Conservation (phyloP, 2,888 invertebrate genomes). For the Ommatoiulus sabulosus region DNA sequence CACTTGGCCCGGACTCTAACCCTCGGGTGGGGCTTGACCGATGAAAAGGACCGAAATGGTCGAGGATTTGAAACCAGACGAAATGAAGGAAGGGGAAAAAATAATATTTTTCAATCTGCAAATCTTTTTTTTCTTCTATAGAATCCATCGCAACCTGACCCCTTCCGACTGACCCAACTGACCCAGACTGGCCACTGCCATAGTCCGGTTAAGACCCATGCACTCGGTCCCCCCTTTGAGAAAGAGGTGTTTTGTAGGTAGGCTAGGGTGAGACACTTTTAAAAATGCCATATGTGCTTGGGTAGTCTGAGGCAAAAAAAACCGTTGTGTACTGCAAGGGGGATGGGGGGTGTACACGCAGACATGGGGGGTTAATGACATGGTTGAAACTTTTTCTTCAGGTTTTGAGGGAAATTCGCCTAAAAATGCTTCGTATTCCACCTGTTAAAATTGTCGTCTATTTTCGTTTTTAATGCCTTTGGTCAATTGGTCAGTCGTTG, state of each 20-base stretch:
- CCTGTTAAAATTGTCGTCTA: not conserved
- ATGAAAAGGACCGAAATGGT: constrained; percentile 46
- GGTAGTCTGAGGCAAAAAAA: constrained; percentile 14
- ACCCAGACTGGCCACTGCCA: constrained; percentile 52
- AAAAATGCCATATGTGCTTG: constrained; percentile 30
- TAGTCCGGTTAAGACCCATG: constrained; percentile 44
- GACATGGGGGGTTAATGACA: constrained; percentile 27
- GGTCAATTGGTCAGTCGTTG: not conserved
- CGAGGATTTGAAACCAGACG: constrained; percentile 46
- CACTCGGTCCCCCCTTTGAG: constrained; percentile 36
- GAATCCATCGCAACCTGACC: constrained; percentile 47
- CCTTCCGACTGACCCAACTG: constrained; percentile 47
- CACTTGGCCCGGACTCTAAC: constrained; percentile 34
- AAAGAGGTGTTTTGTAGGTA: constrained; percentile 50
- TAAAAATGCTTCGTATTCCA: constrained; percentile 9
- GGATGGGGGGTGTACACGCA: not conserved
- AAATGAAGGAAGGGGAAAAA: constrained; percentile 47
- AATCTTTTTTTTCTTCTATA: constrained; percentile 28
- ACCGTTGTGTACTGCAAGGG: constrained; percentile 2
- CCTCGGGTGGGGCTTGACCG: constrained; percentile 26
- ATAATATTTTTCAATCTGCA: constrained; percentile 49
- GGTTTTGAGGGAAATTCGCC: not conserved
- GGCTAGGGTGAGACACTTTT: constrained; percentile 48
- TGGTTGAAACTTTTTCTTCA: not conserved
- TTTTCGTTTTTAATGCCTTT: not conserved